Evolutionary conservation across 2,888 invertebrate genomes (phyloP).

Genomic region (Eristalis arbustorum): DNA sequence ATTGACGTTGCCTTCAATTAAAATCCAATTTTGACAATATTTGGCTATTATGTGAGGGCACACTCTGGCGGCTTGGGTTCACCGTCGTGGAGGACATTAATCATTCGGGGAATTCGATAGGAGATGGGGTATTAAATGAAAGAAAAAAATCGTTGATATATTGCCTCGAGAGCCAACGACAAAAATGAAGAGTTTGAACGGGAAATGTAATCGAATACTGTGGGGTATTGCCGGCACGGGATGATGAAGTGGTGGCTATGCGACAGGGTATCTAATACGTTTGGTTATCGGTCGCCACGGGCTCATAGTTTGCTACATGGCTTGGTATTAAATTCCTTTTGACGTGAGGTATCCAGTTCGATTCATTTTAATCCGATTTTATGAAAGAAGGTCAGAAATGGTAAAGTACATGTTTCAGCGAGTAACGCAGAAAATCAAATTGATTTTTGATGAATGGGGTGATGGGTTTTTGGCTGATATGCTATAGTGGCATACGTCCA

Average conservation of each 20-base stretch:
- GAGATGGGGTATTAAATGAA: not conserved
- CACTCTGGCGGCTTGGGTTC: not conserved
- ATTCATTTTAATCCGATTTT: too few species aligned
- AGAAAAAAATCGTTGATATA: not conserved
- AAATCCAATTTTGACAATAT: slow-evolving; percentile 16
- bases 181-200: not conserved
- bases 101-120: not conserved
- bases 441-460: too few species aligned
- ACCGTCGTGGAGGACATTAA: not conserved
- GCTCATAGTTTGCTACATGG: too few species aligned
- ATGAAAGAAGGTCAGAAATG: too few species aligned
- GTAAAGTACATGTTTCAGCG: too few species aligned
- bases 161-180: not conserved
- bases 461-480: too few species aligned
- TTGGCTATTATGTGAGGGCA: not conserved
- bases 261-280: not conserved
- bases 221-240: not conserved
- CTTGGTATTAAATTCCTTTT: too few species aligned
- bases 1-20: slow-evolving; percentile 24
- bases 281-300: too few species aligned
- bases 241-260: not conserved
- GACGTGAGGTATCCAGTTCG: too few species aligned
- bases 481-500: too few species aligned
- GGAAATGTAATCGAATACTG: not conserved
- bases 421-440: too few species aligned